phyloP scores from a whole-genome alignment of 2,113 vertebrate species.

The Catharus bicknelli region DNA sequence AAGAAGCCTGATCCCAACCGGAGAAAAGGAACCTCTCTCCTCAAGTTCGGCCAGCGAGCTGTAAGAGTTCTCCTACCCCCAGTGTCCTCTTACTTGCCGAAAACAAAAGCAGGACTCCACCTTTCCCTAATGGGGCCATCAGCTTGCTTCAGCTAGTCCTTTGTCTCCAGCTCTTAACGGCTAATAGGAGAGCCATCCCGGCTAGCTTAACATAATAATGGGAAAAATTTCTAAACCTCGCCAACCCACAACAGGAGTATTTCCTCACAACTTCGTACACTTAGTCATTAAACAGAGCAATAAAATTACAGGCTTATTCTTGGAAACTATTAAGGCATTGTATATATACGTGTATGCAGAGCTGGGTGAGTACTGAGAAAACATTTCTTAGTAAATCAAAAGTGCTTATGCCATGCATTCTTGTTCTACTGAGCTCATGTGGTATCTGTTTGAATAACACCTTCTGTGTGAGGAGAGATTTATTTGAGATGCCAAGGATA shows the following conservation, averaged over 20 bases:
- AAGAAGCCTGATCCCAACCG: too few species aligned
- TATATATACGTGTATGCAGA: fast-evolving
- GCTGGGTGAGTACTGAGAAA: neutral
- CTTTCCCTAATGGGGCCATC: too few species aligned
- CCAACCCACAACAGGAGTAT: neutral
- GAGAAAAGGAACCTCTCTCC: too few species aligned
- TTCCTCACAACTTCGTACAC: neutral
- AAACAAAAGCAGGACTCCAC: too few species aligned
- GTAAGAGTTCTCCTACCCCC: too few species aligned
- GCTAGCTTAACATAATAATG: too few species aligned
- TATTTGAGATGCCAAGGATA: neutral
- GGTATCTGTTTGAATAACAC: neutral
- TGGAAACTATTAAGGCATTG: neutral
- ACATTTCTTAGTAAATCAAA: neutral
- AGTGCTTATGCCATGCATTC: neutral
- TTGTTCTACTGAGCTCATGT: neutral
- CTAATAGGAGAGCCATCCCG: too few species aligned
- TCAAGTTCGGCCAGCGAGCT: too few species aligned
- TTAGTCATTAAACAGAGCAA: neutral
- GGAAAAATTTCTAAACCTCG: neutral
- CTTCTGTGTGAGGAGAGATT: neutral
- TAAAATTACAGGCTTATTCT: neutral
- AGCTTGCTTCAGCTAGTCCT: too few species aligned
- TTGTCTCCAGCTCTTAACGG: too few species aligned
- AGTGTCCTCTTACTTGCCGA: too few species aligned